Evolutionary conservation across 2,888 invertebrate species (phyloP).

Genomic region (Tinea semifulvella): DNA sequence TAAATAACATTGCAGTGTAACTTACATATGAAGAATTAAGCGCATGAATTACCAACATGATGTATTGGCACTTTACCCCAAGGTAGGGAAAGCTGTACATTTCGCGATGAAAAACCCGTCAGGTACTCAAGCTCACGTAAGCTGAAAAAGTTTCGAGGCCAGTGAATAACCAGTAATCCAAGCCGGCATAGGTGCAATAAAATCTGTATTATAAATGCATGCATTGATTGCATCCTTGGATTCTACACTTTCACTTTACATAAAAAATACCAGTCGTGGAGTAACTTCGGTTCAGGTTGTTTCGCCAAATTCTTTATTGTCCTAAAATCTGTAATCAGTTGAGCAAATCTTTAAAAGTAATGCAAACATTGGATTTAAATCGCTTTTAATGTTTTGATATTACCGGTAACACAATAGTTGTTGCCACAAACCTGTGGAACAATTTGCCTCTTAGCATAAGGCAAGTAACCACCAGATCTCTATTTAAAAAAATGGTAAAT

Average conservation of each 20-base stretch:
- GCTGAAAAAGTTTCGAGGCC: neutral
- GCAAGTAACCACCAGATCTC: no score
- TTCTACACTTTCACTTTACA: conserved; percentile 13
- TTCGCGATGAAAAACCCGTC: no score
- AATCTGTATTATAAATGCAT: neutral
- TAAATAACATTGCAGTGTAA: no score
- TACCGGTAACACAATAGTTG: no score
- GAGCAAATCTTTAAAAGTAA: neutral
- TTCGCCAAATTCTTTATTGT: conserved; percentile 1
- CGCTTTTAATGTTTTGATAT: neutral
- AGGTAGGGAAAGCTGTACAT: no score
- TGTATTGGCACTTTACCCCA: no score
- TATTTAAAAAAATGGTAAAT: no score
- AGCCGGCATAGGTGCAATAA: neutral
- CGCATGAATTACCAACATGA: no score
- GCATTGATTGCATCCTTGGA: conserved; percentile 4
- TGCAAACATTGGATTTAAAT: neutral
- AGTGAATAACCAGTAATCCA: neutral
- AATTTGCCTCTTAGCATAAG: no score
- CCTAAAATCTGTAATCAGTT: conserved; percentile 3
- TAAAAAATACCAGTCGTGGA: conserved; percentile 9
- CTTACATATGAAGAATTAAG: no score
- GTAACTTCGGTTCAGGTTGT: neutral
- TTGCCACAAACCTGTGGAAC: no score
- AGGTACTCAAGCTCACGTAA: no score